A percentile compares a stretch with the other conserved stretches of the same genome.
Conservation (phyloP, 2,888 invertebrate species). For the Habroteleia sp. region DNA sequence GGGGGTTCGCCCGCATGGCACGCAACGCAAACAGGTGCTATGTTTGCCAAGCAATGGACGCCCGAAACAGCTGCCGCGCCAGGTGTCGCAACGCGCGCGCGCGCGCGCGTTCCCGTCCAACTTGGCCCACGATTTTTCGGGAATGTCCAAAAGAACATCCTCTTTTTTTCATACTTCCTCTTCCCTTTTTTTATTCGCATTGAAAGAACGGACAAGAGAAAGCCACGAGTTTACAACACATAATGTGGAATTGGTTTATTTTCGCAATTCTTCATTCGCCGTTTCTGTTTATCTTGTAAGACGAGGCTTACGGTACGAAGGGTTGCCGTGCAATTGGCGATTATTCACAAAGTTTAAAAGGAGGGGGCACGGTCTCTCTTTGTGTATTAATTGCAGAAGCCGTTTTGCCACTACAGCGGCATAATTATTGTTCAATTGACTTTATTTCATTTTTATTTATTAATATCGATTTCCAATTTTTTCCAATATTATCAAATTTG, state of each 20-base stretch:
- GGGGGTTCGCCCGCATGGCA: slow-evolving; percentile 73
- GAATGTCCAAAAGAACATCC: slow-evolving; percentile 38
- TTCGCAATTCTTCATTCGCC: not conserved
- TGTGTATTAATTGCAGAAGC: too few species aligned
- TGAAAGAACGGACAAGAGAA: slow-evolving; percentile 1
- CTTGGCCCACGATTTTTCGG: slow-evolving; percentile 34
- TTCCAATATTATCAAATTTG: too few species aligned
- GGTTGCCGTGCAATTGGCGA: too few species aligned
- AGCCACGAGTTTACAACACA: not conserved
- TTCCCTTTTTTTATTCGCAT: slow-evolving; percentile 22
- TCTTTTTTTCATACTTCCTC: slow-evolving; percentile 33
- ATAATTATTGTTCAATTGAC: too few species aligned
- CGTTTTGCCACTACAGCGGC: too few species aligned
- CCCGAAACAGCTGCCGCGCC: slow-evolving; percentile 77
- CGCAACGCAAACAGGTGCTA: slow-evolving; percentile 78
- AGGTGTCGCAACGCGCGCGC: slow-evolving; percentile 72
- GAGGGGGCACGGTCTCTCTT: too few species aligned
- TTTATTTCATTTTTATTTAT: too few species aligned
- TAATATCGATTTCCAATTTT: too few species aligned
- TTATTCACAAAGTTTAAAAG: too few species aligned
- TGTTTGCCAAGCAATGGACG: slow-evolving; percentile 76
- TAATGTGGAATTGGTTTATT: not conserved
- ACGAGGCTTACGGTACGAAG: too few species aligned
- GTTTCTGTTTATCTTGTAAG: too few species aligned
- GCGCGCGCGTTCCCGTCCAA: slow-evolving; percentile 15